These are phyloP conservation scores for Neodiprion lecontei DNA, from an alignment of 1,140 invertebrate species.

Conservation along the genomic window DNA sequence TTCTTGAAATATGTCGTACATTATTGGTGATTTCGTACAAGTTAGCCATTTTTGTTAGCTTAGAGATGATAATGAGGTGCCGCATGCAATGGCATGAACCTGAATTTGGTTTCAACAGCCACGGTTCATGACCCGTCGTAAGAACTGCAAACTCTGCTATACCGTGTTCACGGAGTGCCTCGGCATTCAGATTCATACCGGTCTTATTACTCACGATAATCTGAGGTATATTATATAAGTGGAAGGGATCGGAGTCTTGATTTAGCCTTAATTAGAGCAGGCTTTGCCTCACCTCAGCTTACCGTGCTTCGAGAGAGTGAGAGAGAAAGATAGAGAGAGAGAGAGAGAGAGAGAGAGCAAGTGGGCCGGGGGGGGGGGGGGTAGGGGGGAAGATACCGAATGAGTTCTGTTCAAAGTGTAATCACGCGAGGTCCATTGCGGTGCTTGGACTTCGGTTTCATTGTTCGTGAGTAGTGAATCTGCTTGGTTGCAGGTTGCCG, in stretches of 20 bases:
- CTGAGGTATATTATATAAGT: neutral
- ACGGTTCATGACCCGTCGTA: too few relatives aligned
- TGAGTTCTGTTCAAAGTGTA: constrained; percentile 28
- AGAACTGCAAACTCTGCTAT: too few relatives aligned
- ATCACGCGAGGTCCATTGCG: constrained; percentile 2
- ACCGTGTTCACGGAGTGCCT: too few relatives aligned
- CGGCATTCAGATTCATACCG: too few relatives aligned
- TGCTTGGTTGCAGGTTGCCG: neutral
- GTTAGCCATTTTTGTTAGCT: too few relatives aligned
- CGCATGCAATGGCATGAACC: too few relatives aligned
- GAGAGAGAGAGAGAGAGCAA: constrained; percentile 9
- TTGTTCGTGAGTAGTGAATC: constrained; percentile 2
- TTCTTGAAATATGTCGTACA: too few relatives aligned
- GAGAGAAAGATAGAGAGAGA: constrained; percentile 14
- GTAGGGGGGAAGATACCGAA: constrained; percentile 17
- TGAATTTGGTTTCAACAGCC: too few relatives aligned
- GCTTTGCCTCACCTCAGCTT: neutral
- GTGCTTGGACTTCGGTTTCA: neutral
- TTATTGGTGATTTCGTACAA: too few relatives aligned
- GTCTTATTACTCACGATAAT: too few relatives aligned
- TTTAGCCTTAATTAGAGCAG: neutral
- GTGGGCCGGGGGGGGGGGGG: neutral
- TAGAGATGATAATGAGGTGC: too few relatives aligned
- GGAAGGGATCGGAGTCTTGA: neutral
- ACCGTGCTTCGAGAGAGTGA: too few relatives aligned